A percentile compares a stretch with the other conserved stretches of the same genome.
Conservation (phyloP, 2,113 vertebrate species). For the Macrotus californicus region DNA sequence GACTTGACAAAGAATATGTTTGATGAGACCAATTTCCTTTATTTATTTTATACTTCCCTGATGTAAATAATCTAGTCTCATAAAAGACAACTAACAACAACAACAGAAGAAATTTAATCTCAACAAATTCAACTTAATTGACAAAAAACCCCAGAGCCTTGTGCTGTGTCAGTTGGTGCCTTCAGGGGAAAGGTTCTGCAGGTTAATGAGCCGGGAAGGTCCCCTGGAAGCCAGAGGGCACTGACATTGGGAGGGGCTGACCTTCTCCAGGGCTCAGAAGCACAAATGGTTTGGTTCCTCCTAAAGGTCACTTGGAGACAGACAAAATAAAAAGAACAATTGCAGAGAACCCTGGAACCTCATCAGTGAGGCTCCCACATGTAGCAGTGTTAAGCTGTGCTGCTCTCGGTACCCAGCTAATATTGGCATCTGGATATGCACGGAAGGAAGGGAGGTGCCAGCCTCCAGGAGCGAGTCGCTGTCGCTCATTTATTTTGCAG, state of each 20-base stretch:
- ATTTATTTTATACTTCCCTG: conserved; percentile 56
- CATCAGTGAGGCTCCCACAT: conserved; percentile 47
- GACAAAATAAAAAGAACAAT: conserved; percentile 52
- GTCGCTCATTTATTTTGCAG: conserved; percentile 47
- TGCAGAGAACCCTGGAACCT: conserved; percentile 33
- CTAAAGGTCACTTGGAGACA: conserved; percentile 51
- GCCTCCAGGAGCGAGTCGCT: conserved; percentile 5
- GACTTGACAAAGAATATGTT: conserved; percentile 40
- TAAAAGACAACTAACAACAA: conserved; percentile 38
- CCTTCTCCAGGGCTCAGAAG: background rate
- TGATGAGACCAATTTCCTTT: background rate
- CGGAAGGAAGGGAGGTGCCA: background rate
- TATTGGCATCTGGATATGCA: background rate
- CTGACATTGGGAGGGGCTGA: conserved; percentile 10
- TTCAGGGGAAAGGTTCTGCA: conserved; percentile 33
- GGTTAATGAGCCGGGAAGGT: background rate
- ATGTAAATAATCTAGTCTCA: conserved; percentile 42
- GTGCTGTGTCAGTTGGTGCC: background rate
- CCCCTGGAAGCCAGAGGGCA: background rate
- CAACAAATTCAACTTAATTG: conserved; percentile 4
- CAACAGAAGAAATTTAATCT: conserved; percentile 22
- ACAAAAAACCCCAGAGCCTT: background rate
- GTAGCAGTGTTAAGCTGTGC: background rate
- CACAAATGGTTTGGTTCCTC: conserved; percentile 23
- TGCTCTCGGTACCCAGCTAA: background rate